Percentiles rank a stretch among this genome's conserved stretches.
Evolutionary conservation across 2,113 vertebrate species (phyloP).

Genomic region (Heptranchias perlo): DNA sequence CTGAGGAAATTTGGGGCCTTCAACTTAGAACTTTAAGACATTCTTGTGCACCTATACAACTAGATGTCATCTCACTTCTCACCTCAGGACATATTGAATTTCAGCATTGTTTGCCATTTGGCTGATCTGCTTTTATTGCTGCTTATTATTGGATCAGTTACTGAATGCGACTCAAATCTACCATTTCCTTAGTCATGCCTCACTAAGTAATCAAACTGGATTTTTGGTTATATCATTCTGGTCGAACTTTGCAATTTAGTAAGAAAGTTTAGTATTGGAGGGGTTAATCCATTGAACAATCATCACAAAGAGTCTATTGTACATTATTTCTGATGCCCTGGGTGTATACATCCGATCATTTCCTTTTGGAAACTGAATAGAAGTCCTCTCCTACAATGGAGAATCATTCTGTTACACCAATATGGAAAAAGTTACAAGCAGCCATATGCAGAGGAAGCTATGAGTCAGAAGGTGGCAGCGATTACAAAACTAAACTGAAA

Average conservation of each 20-base stretch:
- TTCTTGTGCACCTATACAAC: neutral
- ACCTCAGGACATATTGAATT: neutral
- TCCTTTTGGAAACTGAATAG: conserved; percentile 17
- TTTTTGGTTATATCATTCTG: neutral
- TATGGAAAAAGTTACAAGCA: neutral
- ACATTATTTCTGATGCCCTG: neutral
- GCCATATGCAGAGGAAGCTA: conserved; percentile 22
- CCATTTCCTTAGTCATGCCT: neutral
- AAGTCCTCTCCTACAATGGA: conserved; percentile 6
- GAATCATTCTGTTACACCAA: neutral
- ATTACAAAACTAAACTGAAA: conserved; percentile 36
- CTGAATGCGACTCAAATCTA: neutral
- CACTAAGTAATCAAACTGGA: neutral
- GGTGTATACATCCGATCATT: neutral
- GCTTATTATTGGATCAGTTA: neutral
- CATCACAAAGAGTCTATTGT: neutral
- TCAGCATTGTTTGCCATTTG: neutral
- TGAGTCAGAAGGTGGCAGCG: conserved; percentile 42
- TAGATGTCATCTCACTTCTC: neutral
- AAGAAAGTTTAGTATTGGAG: neutral
- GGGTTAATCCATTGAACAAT: neutral
- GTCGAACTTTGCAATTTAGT: neutral
- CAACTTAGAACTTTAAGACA: neutral
- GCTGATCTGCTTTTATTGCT: neutral
- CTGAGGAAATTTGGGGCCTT: too few relatives aligned